phyloP scores from a whole-genome alignment of 2,113 vertebrate genomes.

The Bambusicola thoracicus region DNA sequence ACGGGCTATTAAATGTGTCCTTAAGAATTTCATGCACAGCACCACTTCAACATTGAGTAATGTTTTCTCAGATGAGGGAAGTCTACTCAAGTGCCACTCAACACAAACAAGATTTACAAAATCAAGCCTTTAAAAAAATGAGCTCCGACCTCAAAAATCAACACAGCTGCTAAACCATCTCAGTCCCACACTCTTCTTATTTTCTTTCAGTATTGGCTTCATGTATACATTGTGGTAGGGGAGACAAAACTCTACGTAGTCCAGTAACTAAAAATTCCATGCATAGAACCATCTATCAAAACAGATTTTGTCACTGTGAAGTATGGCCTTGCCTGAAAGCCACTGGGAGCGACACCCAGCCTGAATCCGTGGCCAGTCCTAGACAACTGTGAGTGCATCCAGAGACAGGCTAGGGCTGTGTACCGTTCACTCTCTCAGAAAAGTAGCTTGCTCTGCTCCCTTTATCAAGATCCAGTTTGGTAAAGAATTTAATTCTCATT shows the following conservation, averaged over 20 bases:
- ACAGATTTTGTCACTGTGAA: neutral
- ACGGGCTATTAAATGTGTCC: neutral
- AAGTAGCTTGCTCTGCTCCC: neutral
- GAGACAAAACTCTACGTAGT: neutral
- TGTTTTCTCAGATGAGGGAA: neutral
- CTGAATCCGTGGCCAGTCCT: fast-evolving
- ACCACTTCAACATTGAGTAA: neutral
- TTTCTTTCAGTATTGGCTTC: neutral
- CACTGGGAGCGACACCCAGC: neutral
- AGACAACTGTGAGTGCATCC: fast-evolving
- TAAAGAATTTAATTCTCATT: neutral
- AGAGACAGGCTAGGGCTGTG: neutral
- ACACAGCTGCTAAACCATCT: neutral
- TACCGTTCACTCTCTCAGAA: neutral
- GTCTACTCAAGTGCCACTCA: neutral
- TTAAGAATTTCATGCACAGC: neutral
- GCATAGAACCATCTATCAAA: neutral
- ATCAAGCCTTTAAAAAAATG: neutral
- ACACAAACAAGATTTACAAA: neutral
- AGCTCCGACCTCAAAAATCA: neutral
- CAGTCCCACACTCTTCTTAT: neutral
- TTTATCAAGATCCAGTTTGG: neutral
- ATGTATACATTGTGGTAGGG: fast-evolving
- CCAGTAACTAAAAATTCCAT: neutral
- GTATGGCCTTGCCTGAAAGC: neutral